phyloP scores from a whole-genome alignment of 2,888 invertebrate genomes.

The Hyalella azteca region DNA sequence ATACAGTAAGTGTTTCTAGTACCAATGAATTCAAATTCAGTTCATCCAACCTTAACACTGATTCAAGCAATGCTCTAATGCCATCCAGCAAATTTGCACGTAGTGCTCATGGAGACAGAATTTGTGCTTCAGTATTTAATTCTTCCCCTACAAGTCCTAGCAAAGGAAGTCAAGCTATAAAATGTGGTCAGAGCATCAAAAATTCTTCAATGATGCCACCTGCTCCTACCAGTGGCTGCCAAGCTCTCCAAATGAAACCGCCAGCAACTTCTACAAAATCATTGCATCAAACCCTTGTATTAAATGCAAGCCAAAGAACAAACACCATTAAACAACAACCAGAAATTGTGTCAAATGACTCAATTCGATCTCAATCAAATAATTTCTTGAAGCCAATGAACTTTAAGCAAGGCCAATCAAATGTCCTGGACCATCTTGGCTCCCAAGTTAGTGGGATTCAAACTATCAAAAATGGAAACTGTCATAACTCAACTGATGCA shows the following conservation, averaged over 20 bases:
- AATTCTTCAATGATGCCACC: not conserved
- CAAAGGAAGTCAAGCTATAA: not conserved
- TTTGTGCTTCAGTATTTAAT: not conserved
- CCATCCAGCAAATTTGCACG: constrained; percentile 4
- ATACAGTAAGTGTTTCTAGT: not conserved
- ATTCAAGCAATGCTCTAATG: not conserved
- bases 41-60: not conserved
- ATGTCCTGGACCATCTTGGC: not conserved
- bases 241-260: not conserved
- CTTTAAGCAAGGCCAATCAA: too few relatives aligned
- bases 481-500: too few relatives aligned
- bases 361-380: too few relatives aligned
- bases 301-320: too few relatives aligned
- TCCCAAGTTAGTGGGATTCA: not conserved
- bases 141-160: not conserved
- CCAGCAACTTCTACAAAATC: not conserved
- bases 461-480: not conserved
- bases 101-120: not conserved
- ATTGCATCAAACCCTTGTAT: too few relatives aligned
- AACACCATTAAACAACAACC: too few relatives aligned
- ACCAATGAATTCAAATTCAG: not conserved
- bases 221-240: not conserved
- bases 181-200: not conserved
- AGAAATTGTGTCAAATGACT: too few relatives aligned
- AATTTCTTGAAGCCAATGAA: too few relatives aligned